Conservation (phyloP, 2,113 vertebrate genomes). For the Diadophis punctatus region DNA sequence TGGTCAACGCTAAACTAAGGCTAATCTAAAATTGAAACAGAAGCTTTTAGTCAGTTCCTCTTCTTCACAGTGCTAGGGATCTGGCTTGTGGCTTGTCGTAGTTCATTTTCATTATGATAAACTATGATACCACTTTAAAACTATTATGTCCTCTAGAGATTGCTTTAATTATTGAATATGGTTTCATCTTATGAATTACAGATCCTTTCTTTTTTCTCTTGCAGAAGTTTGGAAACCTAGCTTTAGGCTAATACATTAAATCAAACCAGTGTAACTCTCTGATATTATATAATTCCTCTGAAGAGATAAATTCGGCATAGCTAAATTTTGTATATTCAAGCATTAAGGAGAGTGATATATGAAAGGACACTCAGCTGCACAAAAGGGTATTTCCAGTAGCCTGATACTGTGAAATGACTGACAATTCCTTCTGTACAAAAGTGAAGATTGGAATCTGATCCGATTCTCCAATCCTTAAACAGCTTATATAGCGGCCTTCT, state of each 20-base stretch:
- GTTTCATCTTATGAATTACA: not conserved
- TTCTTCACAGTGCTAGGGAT: not conserved
- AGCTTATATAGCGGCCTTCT: not conserved
- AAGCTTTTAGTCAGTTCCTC: not conserved
- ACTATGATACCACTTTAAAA: not conserved
- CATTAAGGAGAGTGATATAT: conserved; percentile 51
- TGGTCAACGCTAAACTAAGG: not conserved
- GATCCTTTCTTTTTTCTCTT: not conserved
- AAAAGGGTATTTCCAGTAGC: conserved; percentile 45
- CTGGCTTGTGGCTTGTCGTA: not conserved
- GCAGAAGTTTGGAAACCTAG: conserved; percentile 11
- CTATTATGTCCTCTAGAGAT: not conserved
- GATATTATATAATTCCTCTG: conserved; percentile 52
- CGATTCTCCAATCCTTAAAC: not conserved
- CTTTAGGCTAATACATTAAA: not conserved
- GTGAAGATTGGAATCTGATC: not conserved
- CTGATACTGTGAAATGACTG: conserved; percentile 39
- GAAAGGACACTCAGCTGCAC: conserved; percentile 57
- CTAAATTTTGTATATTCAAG: conserved; percentile 54
- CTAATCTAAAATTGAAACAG: not conserved
- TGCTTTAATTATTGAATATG: not conserved
- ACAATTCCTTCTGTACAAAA: not conserved
- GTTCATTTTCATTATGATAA: not conserved
- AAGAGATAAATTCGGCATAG: conserved; percentile 41
- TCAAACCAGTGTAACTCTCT: not conserved